These are phyloP conservation scores for Campaea margaritaria DNA, from an alignment of 2,888 invertebrate genomes.

Conservation along the genomic window DNA sequence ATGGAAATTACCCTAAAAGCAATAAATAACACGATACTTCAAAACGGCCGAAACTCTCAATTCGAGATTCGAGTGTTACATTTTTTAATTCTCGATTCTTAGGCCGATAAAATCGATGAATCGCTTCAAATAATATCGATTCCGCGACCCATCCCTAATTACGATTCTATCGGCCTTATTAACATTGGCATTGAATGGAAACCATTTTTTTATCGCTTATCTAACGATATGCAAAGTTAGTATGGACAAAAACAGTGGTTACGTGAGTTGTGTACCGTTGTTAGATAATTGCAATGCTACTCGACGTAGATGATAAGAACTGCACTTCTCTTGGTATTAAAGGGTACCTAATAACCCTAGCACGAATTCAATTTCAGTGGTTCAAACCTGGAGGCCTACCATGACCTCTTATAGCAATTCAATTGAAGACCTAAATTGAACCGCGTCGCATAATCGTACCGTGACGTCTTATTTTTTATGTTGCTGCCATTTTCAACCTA, in stretches of 20 bases:
- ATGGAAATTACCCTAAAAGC: too few species aligned
- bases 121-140: neutral
- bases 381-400: too few species aligned
- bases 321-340: neutral
- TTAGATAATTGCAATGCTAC: constrained; percentile 30
- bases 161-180: constrained; percentile 10
- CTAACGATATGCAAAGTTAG: constrained; percentile 34
- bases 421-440: too few species aligned
- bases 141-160: constrained; percentile 15
- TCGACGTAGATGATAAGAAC: constrained; percentile 16
- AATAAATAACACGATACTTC: too few species aligned
- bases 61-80: too few species aligned
- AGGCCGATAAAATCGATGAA: neutral
- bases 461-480: too few species aligned
- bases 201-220: constrained; percentile 29
- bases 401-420: too few species aligned
- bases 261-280: constrained; percentile 13
- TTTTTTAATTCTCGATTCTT: neutral
- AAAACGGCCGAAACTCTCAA: too few species aligned
- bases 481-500: too few species aligned
- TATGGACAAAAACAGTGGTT: constrained; percentile 26
- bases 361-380: too few species aligned
- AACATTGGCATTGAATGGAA: constrained; percentile 42
- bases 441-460: too few species aligned
- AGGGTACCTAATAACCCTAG: too few species aligned